Evolutionary conservation across 1,140 invertebrate species (phyloP).

Genomic region (Ladona fulva): DNA sequence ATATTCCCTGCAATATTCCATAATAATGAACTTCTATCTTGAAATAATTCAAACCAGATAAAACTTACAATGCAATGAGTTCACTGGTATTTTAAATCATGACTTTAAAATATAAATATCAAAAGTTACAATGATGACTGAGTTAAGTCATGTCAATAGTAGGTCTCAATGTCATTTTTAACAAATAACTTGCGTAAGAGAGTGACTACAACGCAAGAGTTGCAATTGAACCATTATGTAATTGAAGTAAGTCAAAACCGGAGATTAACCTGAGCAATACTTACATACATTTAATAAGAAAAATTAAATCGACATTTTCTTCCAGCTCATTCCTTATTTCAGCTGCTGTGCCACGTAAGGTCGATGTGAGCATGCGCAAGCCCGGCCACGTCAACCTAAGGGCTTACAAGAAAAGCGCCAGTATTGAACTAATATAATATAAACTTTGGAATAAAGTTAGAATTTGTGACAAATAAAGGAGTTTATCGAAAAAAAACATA

Average conservation of each 20-base stretch:
- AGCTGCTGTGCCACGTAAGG: constrained; percentile 6
- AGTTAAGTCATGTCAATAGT: not conserved
- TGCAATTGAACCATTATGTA: not conserved
- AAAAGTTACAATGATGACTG: not conserved
- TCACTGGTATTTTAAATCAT: too few relatives aligned
- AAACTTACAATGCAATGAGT: too few relatives aligned
- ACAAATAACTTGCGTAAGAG: not conserved
- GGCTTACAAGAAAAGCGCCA: not conserved
- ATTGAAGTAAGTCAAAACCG: not conserved
- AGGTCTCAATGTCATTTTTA: not conserved
- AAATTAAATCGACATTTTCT: constrained; percentile 15
- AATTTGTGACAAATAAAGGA: too few relatives aligned
- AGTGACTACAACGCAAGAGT: not conserved
- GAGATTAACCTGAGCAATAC: not conserved
- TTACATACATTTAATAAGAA: constrained; percentile 15
- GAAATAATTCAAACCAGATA: not conserved
- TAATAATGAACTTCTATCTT: not conserved
- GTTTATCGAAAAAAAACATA: too few relatives aligned
- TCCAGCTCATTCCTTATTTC: not conserved
- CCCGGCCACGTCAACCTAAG: not conserved
- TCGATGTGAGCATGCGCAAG: not conserved
- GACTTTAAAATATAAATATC: not conserved
- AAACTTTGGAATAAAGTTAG: too few relatives aligned
- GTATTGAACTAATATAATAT: not conserved
- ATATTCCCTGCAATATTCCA: not conserved